Evolutionary conservation across 2,888 invertebrate genomes (phyloP).

Genomic region (Ethmia dodecea): DNA sequence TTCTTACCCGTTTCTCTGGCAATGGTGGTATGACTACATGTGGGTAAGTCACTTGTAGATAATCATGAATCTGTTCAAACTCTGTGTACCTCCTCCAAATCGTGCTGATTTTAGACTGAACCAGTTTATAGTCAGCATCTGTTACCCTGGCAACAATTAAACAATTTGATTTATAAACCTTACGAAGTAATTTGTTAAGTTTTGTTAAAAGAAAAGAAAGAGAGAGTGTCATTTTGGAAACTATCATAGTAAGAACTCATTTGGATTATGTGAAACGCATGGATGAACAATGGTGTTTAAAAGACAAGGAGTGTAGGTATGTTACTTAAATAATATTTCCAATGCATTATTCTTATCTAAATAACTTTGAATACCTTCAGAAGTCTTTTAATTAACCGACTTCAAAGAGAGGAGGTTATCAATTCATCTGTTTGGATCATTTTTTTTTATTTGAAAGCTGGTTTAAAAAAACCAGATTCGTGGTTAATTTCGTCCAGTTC

Average conservation of each 20-base stretch:
- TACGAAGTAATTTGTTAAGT: background rate
- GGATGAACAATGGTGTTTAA: background rate
- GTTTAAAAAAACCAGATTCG: no score
- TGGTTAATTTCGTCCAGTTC: no score
- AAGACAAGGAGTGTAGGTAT: background rate
- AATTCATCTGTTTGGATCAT: no score
- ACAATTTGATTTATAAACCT: background rate
- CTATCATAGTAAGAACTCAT: background rate
- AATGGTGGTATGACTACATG: slow-evolving; percentile 88
- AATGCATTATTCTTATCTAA: no score
- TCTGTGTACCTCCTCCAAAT: slow-evolving; percentile 90
- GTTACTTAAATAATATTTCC: no score
- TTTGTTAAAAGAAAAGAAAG: background rate
- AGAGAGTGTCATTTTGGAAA: background rate
- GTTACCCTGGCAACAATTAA: slow-evolving; percentile 77
- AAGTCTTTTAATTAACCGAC: no score
- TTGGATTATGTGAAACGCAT: background rate
- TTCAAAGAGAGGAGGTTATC: no score
- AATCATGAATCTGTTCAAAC: slow-evolving; percentile 88
- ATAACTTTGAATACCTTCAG: no score
- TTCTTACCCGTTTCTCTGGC: slow-evolving; percentile 84
- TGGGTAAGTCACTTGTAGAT: slow-evolving; percentile 87
- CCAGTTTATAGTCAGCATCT: slow-evolving; percentile 79
- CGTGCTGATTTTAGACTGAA: slow-evolving; percentile 80
- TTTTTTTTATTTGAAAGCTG: no score